A percentile compares a stretch with the other conserved stretches of the same genome.
Evolutionary conservation across 2,113 vertebrate genomes (phyloP).

Genomic region (Crotalus helleri): DNA sequence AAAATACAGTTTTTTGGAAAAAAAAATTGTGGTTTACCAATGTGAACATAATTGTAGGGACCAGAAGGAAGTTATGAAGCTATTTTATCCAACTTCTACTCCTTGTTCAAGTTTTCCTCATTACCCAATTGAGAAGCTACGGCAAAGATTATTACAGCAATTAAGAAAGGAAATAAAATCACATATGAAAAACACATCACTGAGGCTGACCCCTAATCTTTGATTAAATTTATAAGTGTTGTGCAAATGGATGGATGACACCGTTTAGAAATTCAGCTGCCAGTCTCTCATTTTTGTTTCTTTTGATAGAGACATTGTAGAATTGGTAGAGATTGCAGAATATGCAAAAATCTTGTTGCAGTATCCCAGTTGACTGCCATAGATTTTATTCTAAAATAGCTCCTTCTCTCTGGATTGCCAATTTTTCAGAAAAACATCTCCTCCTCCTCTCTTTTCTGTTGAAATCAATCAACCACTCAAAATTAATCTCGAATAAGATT

Average conservation of each 20-base stretch:
- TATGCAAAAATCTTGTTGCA: slow-evolving; percentile 21
- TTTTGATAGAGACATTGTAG: slow-evolving; percentile 16
- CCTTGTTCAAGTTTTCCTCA: not conserved
- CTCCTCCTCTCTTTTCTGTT: slow-evolving; percentile 26
- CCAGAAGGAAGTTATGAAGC: not conserved
- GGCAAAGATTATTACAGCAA: not conserved
- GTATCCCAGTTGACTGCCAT: slow-evolving; percentile 33
- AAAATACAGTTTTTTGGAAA: not conserved
- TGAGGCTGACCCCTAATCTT: not conserved
- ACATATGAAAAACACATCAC: not conserved
- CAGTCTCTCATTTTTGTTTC: not conserved
- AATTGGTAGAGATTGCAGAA: slow-evolving; percentile 8
- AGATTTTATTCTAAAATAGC: slow-evolving; percentile 23
- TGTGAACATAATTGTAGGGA: not conserved
- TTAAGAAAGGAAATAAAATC: not conserved
- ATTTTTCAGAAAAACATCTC: slow-evolving; percentile 47
- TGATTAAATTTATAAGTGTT: not conserved
- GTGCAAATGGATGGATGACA: not conserved
- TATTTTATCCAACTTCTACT: not conserved
- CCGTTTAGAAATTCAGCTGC: not conserved
- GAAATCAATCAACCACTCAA: slow-evolving; percentile 4
- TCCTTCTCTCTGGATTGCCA: slow-evolving; percentile 15
- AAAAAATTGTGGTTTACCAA: not conserved
- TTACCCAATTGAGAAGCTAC: not conserved
- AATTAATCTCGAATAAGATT: not conserved